Conservation (phyloP, 2,888 invertebrate species). For the Marronus borbonicus region DNA sequence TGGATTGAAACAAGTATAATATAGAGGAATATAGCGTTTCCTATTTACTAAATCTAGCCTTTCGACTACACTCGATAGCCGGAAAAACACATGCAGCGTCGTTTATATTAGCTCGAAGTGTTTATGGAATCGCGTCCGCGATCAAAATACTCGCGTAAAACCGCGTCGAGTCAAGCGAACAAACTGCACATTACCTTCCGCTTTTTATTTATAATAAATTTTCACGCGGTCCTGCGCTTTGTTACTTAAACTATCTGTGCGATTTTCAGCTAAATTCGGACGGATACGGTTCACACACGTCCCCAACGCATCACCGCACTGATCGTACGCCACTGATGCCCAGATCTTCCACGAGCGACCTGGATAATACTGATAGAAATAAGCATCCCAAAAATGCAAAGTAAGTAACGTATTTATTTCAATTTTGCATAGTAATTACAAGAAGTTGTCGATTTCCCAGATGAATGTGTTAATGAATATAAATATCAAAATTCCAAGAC, state of each 20-base stretch:
- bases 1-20: slow-evolving; percentile 15
- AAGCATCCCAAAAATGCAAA: slow-evolving; percentile 90
- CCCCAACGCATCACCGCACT: slow-evolving; percentile 78
- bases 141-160: slow-evolving; percentile 11
- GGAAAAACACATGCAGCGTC: slow-evolving; percentile 38
- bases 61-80: slow-evolving; percentile 16
- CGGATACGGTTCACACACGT: slow-evolving; percentile 89
- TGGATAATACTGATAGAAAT: slow-evolving; percentile 75
- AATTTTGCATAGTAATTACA: too few relatives aligned
- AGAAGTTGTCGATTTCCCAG: too few relatives aligned
- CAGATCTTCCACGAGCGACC: slow-evolving; percentile 80
- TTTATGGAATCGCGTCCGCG: slow-evolving; percentile 39
- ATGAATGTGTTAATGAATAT: too few relatives aligned
- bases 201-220: slow-evolving; percentile 4
- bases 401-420: slow-evolving; percentile 74
- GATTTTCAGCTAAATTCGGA: slow-evolving; percentile 85
- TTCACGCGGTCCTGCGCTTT: neutral
- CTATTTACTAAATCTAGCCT: slow-evolving; percentile 29
- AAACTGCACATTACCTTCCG: slow-evolving; percentile 3
- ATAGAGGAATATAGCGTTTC: slow-evolving; percentile 2
- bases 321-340: slow-evolving; percentile 81
- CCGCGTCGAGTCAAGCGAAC: slow-evolving; percentile 14
- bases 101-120: slow-evolving; percentile 32
- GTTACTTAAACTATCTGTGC: slow-evolving; percentile 4
- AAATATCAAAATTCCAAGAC: too few relatives aligned